Evolutionary conservation across 1,140 invertebrate species (phyloP), one percentile per base, ranked within the genome.

Genomic region (Trachymyrmex cornetzi): DNA sequence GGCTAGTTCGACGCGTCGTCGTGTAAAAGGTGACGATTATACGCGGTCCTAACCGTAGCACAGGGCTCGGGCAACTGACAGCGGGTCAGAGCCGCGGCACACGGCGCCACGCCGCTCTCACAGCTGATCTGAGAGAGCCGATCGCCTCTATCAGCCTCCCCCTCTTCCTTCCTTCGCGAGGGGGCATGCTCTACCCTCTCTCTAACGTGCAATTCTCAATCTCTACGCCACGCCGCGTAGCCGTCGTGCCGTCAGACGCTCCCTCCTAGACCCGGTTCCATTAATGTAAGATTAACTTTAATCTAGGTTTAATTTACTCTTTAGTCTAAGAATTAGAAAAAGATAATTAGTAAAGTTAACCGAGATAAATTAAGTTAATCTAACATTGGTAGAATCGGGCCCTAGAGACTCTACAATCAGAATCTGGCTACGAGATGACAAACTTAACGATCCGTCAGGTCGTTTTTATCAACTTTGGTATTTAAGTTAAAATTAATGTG

Each of bases 51-150:
- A 94, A 95, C 94, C 95, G 95, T 94, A 93, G 95, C 94, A 95
- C 94, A 94, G 94, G 95, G 95, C 95, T 95, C 94, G 91, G 94
- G 93, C 95, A 94, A 95, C 95, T 95, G 94, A 95, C 95, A 95
- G 93, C 94, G 92, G 94, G 94, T 94, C 94, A 95, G 93, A 94
- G 92, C 93, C 92, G 92, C 88, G 88, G 90, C 91, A 92, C 92
- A 92, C 93, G 93, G 93, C 94, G 94, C 94, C 94, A 94, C 91
- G 94, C 94, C 94, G 94, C 91, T 94, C 92, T 94, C 92, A 94
- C 94, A 94, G 94, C 94, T 95, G 94, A 94, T 94, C 92, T 88
- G 85, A 90, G 89, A 72, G 90, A 89, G 24, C 88, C 87, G 90
- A 91, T 90, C 89, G 90, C 85, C 91, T 90, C 87, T 88, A 88